Evolutionary conservation across 2,113 vertebrate species (phyloP), one percentile per base, ranked within the genome.

Genomic region (Pyxicephalus adspersus): DNA sequence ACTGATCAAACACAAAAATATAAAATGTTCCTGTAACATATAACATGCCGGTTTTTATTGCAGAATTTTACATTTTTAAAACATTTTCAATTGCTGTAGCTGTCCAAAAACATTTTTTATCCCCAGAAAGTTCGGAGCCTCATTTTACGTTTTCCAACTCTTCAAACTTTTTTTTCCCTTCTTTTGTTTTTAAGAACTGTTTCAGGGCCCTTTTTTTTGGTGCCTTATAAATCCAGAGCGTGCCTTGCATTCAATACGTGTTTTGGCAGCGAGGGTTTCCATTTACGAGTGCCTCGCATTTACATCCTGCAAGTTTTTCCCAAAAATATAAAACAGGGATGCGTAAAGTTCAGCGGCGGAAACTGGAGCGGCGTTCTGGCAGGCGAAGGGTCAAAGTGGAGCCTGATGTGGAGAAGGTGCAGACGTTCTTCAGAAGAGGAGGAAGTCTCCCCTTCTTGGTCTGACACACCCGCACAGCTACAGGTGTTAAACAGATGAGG

Each of bases 271-370:
- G 15, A 75, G 72, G 72, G n/a, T 22, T 25, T 60, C 17, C 31
- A 15, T 75, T 61, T 75, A 75, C 72, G 29, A 61, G 55, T 38
- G 71, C 55, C 54, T 29, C 29, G 19, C 54, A 26, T 60, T 74
- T 74, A 60, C 60, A 75, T 61, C 72, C 72, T 75, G 72, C 58
- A 61, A 34, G n/a, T 57, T 73, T 38, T 73, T 73, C 70, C 51
- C 31, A 34, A 73, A 73, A 73, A 57, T 34, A 73, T 57, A 34
- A 73, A 73, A 26, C 70, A 34, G 52, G 31, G 70, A 57, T 73
- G 55, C 70, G 13, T 52, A 73, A 57, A 57, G 4, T 31, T 17
- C 19, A 17, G 4, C 50, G 26, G 17, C 15, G 51, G 70, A 31
- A 73, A 73, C 50, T 18, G 31, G 70, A 73, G 55, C 70, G 70